phyloP scores from a whole-genome alignment of 2,888 invertebrate genomes.

The Drosophila infuscata region DNA sequence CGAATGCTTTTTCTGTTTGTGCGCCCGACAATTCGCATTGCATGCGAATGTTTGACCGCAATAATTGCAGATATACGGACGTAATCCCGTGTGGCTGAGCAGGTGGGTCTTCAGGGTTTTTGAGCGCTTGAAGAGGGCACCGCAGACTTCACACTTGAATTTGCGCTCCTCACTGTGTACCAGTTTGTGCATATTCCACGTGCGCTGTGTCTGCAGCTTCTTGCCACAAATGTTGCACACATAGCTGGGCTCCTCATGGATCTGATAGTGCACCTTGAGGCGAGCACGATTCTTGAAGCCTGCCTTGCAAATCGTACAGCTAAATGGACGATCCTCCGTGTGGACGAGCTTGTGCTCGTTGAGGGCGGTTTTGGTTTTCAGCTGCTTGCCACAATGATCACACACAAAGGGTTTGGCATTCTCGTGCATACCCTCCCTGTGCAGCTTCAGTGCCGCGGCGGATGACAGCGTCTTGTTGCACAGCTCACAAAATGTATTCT shows the following conservation, averaged over 20 bases:
- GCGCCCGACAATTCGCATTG: constrained; percentile 84
- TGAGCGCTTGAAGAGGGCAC: constrained; percentile 83
- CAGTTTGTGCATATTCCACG: constrained; percentile 85
- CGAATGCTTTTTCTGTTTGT: constrained; percentile 83
- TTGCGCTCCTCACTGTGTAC: constrained; percentile 83
- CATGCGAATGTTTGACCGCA: constrained; percentile 84
- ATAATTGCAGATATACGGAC: constrained; percentile 84
- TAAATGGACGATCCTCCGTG: constrained; percentile 85
- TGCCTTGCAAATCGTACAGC: constrained; percentile 84
- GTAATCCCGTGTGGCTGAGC: constrained; percentile 83
- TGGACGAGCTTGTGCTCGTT: constrained; percentile 86
- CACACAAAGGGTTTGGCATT: constrained; percentile 85
- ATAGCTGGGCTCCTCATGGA: constrained; percentile 84
- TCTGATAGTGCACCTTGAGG: constrained; percentile 84
- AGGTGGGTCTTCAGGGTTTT: constrained; percentile 84
- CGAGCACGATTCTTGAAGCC: constrained; percentile 83
- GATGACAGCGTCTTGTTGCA: constrained; percentile 65
- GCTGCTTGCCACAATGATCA: constrained; percentile 85
- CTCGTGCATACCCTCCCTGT: constrained; percentile 79
- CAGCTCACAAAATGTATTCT: constrained; percentile 45
- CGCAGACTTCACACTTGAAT: constrained; percentile 83
- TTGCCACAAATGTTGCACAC: constrained; percentile 85
- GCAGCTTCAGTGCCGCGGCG: constrained; percentile 69
- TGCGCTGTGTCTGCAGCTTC: constrained; percentile 85
- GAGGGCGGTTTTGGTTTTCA: constrained; percentile 85